These are phyloP conservation scores for Apis florea DNA, from an alignment of 1,140 invertebrate genomes.

Conservation along the genomic window DNA sequence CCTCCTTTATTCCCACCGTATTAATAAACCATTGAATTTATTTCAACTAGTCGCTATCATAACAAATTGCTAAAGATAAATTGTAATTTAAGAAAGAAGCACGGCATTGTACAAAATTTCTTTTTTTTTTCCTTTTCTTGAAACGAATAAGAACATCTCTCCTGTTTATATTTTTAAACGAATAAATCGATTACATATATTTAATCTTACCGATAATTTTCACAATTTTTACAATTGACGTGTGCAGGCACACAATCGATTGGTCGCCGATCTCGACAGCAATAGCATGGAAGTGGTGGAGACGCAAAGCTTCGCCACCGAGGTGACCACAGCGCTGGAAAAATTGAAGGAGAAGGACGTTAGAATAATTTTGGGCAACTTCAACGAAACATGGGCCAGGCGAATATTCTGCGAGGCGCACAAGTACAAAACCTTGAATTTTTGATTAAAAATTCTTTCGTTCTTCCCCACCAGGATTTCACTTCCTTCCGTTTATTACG, in stretches of 20 bases:
- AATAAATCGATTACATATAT: neutral
- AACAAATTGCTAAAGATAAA: no score
- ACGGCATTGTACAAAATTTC: no score
- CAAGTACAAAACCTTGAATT: constrained; percentile 78
- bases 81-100: no score
- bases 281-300: constrained; percentile 91
- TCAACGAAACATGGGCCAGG: constrained; percentile 96
- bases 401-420: constrained; percentile 96
- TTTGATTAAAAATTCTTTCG: neutral
- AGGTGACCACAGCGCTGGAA: constrained; percentile 90
- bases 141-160: no score
- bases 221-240: no score
- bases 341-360: constrained; percentile 96
- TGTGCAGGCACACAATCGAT: constrained; percentile 91
- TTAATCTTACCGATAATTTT: neutral
- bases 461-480: no score
- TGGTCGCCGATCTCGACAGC: constrained; percentile 93
- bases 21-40: no score
- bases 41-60: no score
- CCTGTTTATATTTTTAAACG: no score
- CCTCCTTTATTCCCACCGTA: no score
- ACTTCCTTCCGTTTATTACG: neutral
- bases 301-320: constrained; percentile 96
- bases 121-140: no score
- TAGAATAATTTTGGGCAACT: constrained; percentile 97